Conservation (phyloP, 2,797 vertebrate species). For the Cetoscarus ocellatus region DNA sequence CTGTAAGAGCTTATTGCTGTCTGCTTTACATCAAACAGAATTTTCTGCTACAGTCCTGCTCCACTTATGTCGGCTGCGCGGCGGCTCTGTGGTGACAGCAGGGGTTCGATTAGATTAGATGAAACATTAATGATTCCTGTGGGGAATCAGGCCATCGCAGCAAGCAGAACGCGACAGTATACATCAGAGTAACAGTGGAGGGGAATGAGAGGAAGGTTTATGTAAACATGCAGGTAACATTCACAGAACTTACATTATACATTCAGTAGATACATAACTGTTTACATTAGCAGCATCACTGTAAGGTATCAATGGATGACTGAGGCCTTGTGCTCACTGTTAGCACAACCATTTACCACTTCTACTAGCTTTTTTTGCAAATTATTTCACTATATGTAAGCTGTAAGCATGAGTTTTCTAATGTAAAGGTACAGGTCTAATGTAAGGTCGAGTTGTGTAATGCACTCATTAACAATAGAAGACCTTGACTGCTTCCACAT, state of each 20-base stretch:
- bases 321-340: no score
- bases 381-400: no score
- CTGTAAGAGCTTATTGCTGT: slow-evolving; percentile 4
- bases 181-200: slow-evolving; percentile 28
- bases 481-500: no score
- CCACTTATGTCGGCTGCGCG: slow-evolving; percentile 22
- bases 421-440: no score
- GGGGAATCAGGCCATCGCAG: slow-evolving; percentile 50
- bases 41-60: slow-evolving; percentile 16
- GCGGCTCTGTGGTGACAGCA: slow-evolving; percentile 52
- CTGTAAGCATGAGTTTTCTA: no score
- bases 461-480: no score
- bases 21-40: slow-evolving; percentile 33
- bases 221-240: slow-evolving; percentile 10
- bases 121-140: slow-evolving; percentile 68
- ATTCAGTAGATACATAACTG: no score
- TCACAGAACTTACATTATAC: not conserved
- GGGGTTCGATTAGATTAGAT: slow-evolving; percentile 65
- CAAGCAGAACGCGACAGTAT: slow-evolving; percentile 8
- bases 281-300: no score
- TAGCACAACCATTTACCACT: no score
- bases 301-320: no score
- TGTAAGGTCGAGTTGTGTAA: no score
- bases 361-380: no score
- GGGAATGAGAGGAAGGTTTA: slow-evolving; percentile 10